These are phyloP conservation scores for Tromatobia lineatoria DNA, from an alignment of 2,888 invertebrate genomes.

Conservation along the genomic window DNA sequence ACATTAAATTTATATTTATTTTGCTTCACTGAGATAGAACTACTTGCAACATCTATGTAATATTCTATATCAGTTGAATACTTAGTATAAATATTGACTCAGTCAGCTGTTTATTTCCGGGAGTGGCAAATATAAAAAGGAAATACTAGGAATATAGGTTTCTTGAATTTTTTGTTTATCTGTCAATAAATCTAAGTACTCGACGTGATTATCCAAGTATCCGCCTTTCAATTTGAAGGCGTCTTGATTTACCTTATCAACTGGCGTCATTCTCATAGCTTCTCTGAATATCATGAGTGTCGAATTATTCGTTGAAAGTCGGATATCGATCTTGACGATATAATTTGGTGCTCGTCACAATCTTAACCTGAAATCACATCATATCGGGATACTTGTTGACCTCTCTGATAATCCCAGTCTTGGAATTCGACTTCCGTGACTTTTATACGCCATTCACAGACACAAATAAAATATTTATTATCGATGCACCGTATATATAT, in stretches of 20 bases:
- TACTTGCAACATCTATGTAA: slow-evolving; percentile 1
- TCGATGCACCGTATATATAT: not conserved
- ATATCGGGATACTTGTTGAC: slow-evolving; percentile 18
- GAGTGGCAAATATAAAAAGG: not conserved
- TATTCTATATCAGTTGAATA: not conserved
- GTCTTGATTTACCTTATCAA: slow-evolving; percentile 16
- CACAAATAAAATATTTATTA: slow-evolving; percentile 49
- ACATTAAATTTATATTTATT: not conserved
- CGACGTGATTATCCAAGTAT: not conserved
- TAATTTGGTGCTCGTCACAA: slow-evolving; percentile 7
- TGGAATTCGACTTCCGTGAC: slow-evolving; percentile 55
- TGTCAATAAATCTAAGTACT: slow-evolving; percentile 1
- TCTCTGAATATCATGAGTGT: slow-evolving; percentile 1
- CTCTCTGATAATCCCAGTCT: slow-evolving; percentile 30
- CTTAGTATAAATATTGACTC: slow-evolving; percentile 7
- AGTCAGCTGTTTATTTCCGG: not conserved
- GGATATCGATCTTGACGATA: not conserved
- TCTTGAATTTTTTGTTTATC: slow-evolving; percentile 4
- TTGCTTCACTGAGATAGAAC: not conserved
- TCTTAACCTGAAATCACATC: slow-evolving; percentile 13
- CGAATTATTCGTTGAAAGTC: slow-evolving; percentile 16
- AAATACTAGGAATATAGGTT: not conserved
- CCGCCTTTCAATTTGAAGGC: not conserved
- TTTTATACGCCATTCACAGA: slow-evolving; percentile 32
- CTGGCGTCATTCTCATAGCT: not conserved